phyloP scores from a whole-genome alignment of 2,888 invertebrate genomes.

The Meandrusa payeni region DNA sequence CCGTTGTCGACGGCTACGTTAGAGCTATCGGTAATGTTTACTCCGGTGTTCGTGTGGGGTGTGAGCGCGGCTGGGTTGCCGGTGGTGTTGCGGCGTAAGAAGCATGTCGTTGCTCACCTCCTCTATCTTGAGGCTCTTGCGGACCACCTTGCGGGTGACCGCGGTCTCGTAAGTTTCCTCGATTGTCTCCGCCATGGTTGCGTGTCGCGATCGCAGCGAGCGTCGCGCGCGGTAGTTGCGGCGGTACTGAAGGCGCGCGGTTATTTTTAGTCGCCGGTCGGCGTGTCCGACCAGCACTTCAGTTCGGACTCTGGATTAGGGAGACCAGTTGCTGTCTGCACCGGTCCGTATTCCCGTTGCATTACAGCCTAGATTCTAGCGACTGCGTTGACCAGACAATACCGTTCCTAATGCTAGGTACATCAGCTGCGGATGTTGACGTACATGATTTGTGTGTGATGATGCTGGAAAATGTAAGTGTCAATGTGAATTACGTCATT shows the following conservation, averaged over 20 bases:
- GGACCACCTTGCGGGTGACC: constrained; percentile 85
- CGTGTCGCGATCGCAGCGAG: constrained; percentile 71
- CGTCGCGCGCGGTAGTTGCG: constrained; percentile 73
- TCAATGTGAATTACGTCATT: constrained; percentile 16
- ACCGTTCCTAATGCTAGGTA: not conserved
- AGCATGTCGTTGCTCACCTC: constrained; percentile 82
- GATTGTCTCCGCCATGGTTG: constrained; percentile 84
- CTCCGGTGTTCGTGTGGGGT: constrained; percentile 72
- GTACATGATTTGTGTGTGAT: constrained; percentile 17
- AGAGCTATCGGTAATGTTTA: constrained; percentile 53
- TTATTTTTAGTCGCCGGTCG: constrained; percentile 74
- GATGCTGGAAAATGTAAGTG: constrained; percentile 18
- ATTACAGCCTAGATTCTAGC: constrained; percentile 6
- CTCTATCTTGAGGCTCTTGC: constrained; percentile 86
- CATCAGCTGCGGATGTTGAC: constrained; percentile 11
- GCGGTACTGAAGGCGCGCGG: constrained; percentile 69
- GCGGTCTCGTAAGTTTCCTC: constrained; percentile 86
- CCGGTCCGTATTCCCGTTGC: constrained; percentile 3
- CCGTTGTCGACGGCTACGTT: constrained; percentile 27
- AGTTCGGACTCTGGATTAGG: constrained; percentile 19
- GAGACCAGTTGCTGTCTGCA: constrained; percentile 12
- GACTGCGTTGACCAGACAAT: not conserved
- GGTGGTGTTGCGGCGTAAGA: constrained; percentile 64
- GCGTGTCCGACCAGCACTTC: constrained; percentile 33
- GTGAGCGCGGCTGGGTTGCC: constrained; percentile 47